Conservation (phyloP, 2,797 vertebrate genomes). For the Arvicola amphibius region DNA sequence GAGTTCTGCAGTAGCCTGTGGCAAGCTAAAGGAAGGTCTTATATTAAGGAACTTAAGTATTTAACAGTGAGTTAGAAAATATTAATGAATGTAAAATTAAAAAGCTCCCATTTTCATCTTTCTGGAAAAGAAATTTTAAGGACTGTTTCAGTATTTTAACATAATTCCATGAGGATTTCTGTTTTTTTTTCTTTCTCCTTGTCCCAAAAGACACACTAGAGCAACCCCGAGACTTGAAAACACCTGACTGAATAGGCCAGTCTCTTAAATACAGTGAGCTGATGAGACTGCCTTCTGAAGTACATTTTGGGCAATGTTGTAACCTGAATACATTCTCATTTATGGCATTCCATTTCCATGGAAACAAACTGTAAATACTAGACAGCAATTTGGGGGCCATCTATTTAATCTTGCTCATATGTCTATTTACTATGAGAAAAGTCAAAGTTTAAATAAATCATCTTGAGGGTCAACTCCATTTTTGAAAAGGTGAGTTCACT, state of each 20-base stretch:
- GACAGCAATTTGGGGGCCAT: slow-evolving; percentile 79
- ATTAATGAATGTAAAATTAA: neutral
- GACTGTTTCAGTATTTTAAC: slow-evolving; percentile 5
- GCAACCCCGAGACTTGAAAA: neutral
- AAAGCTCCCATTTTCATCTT: neutral
- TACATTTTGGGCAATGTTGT: slow-evolving; percentile 74
- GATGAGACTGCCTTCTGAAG: slow-evolving; percentile 57
- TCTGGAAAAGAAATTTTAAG: slow-evolving; percentile 18
- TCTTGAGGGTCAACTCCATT: slow-evolving; percentile 74
- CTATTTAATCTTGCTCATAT: slow-evolving; percentile 66
- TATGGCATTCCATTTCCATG: slow-evolving; percentile 76
- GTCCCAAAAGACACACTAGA: neutral
- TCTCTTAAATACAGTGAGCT: slow-evolving; percentile 61
- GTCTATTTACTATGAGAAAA: slow-evolving; percentile 58
- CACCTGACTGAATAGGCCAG: slow-evolving; percentile 46
- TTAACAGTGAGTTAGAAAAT: neutral
- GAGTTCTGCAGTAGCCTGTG: neutral
- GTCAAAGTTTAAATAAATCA: slow-evolving; percentile 76
- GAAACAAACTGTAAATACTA: slow-evolving; percentile 74
- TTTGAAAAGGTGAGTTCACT: slow-evolving; percentile 71
- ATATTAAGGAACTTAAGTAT: neutral
- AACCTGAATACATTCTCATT: slow-evolving; percentile 78
- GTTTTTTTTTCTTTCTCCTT: neutral
- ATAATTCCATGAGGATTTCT: neutral
- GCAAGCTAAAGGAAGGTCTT: neutral